Evolutionary conservation across 2,113 vertebrate genomes (phyloP).

Genomic region (Vulpes vulpes): DNA sequence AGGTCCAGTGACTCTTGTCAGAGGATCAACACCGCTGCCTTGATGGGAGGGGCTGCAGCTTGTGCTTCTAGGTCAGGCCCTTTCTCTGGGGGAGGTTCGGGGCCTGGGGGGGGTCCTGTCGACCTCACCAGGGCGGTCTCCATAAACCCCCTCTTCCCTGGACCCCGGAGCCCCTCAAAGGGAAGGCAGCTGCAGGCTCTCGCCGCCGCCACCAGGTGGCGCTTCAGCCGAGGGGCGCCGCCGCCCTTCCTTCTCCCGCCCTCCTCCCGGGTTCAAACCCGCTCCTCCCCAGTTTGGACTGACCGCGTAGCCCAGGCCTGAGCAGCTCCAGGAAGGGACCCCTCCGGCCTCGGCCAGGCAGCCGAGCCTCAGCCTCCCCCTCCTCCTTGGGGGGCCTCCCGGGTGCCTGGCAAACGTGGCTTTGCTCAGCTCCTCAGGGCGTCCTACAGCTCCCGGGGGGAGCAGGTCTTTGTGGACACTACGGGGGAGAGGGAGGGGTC

Average conservation of each 20-base stretch:
- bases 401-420: no score
- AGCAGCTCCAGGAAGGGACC: not conserved
- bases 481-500: fast-evolving
- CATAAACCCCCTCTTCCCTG: no score
- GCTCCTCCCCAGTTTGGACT: fast-evolving
- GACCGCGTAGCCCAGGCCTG: no score
- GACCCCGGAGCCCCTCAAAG: not conserved
- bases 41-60: not conserved
- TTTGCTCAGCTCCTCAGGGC: not conserved
- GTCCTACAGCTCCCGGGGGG: not conserved
- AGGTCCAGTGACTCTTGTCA: not conserved
- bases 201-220: not conserved
- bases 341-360: not conserved
- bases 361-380: no score
- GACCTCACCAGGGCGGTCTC: not conserved
- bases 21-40: fast-evolving
- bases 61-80: not conserved
- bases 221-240: not conserved
- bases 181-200: not conserved
- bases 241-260: fast-evolving
- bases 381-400: not conserved
- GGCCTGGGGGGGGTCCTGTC: not conserved
- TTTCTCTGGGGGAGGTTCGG: not conserved
- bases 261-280: not conserved
- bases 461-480: not conserved